These are phyloP conservation scores for Himalopsyche anomala DNA, from an alignment of 2,888 invertebrate species.

Conservation along the genomic window DNA sequence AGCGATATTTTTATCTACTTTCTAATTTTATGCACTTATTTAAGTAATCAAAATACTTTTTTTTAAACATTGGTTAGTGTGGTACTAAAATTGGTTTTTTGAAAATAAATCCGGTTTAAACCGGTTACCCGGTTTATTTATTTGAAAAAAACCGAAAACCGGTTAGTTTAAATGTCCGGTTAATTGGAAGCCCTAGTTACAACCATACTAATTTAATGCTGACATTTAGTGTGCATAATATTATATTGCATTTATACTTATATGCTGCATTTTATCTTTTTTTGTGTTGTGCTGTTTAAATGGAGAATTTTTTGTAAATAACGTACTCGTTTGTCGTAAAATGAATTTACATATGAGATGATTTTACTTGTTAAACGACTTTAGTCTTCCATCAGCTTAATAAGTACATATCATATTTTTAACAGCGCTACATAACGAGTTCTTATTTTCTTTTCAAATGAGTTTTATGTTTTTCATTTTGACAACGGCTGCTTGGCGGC, in stretches of 20 bases:
- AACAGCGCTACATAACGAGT: neutral
- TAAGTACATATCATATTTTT: neutral
- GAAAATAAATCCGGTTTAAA: too few relatives aligned
- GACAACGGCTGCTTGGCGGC: neutral
- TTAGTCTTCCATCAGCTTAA: neutral
- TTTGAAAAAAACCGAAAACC: too few relatives aligned
- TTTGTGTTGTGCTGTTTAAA: conserved; percentile 12
- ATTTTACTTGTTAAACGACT: neutral
- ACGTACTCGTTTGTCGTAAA: neutral
- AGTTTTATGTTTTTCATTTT: conserved; percentile 4
- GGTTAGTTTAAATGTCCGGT: too few relatives aligned
- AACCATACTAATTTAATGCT: neutral
- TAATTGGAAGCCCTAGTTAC: too few relatives aligned
- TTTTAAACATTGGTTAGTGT: too few relatives aligned
- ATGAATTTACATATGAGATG: neutral
- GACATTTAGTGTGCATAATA: neutral
- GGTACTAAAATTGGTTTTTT: too few relatives aligned
- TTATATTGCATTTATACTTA: neutral
- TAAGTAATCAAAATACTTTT: too few relatives aligned
- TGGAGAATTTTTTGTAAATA: neutral
- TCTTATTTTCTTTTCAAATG: neutral
- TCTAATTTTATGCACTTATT: too few relatives aligned
- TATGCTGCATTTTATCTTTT: neutral
- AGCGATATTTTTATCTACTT: too few relatives aligned
- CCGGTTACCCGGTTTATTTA: too few relatives aligned